Evolutionary conservation across 2,113 vertebrate species (phyloP).

Genomic region (Climacteris rufus): DNA sequence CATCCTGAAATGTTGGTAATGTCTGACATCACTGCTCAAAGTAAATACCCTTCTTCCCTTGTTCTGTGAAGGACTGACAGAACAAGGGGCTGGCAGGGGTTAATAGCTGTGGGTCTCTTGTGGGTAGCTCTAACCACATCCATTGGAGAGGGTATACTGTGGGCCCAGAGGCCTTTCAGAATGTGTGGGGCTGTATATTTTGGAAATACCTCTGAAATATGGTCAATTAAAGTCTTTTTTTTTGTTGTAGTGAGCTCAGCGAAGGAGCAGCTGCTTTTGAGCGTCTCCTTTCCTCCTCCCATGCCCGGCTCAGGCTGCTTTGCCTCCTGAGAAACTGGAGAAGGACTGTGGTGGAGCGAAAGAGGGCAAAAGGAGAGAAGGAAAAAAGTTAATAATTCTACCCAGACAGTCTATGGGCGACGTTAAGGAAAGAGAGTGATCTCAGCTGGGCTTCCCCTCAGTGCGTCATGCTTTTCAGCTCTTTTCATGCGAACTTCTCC

Average conservation of each 20-base stretch:
- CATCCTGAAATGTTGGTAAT: not conserved
- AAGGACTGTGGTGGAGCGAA: slow-evolving; percentile 3
- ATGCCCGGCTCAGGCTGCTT: not conserved
- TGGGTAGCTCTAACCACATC: not conserved
- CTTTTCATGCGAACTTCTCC: slow-evolving; percentile 56
- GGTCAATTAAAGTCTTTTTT: not conserved
- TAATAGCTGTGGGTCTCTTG: not conserved
- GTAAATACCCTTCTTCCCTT: not conserved
- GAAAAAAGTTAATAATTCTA: slow-evolving; percentile 45
- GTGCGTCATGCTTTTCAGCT: slow-evolving; percentile 60
- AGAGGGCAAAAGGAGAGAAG: not conserved
- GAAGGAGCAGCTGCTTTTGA: not conserved
- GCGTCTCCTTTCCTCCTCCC: not conserved
- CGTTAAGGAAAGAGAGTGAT: slow-evolving; percentile 15
- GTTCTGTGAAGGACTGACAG: not conserved
- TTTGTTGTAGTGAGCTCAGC: not conserved
- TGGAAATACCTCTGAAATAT: slow-evolving; percentile 12
- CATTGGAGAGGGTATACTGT: not conserved
- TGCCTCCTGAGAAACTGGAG: slow-evolving; percentile 40
- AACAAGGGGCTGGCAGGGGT: not conserved
- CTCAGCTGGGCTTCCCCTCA: slow-evolving; percentile 37
- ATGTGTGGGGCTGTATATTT: not conserved
- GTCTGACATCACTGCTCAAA: not conserved
- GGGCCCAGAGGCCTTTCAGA: not conserved
- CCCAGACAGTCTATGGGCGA: not conserved